Conservation (phyloP, 2,113 vertebrate genomes). For the Spea bombifrons region DNA sequence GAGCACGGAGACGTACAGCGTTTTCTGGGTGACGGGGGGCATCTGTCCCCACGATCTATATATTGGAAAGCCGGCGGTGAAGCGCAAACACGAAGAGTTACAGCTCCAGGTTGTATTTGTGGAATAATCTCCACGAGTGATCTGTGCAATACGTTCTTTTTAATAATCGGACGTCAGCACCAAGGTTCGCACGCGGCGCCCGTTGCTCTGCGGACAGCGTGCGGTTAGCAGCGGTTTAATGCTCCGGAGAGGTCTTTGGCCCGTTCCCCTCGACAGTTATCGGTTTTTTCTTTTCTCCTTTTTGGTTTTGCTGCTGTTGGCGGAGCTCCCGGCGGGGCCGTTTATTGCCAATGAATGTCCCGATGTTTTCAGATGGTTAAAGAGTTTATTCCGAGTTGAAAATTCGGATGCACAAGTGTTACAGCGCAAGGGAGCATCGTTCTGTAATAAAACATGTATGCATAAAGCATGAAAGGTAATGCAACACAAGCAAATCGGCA, state of each 20-base stretch:
- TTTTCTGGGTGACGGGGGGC: too few relatives aligned
- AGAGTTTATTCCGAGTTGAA: conserved; percentile 89
- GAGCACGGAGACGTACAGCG: too few relatives aligned
- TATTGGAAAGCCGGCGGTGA: too few relatives aligned
- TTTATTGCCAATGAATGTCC: conserved; percentile 76
- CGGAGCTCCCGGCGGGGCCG: conserved; percentile 48
- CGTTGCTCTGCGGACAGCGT: neutral
- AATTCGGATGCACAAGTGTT: conserved; percentile 80
- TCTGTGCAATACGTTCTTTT: too few relatives aligned
- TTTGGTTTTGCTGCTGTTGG: conserved; percentile 66
- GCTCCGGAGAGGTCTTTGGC: too few relatives aligned
- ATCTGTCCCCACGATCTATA: too few relatives aligned
- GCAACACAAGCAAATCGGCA: neutral
- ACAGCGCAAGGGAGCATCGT: conserved; percentile 70
- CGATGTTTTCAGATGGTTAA: conserved; percentile 86
- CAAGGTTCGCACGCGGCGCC: neutral
- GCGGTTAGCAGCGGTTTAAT: neutral
- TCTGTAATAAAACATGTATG: conserved; percentile 57
- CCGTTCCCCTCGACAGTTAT: conserved; percentile 52
- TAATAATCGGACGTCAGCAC: too few relatives aligned
- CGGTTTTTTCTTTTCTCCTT: conserved; percentile 85
- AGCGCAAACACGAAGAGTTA: too few relatives aligned
- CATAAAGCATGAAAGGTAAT: neutral
- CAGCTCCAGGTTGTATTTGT: too few relatives aligned
- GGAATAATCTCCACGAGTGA: too few relatives aligned